Base-by-base conservation (phyloP, 2,797 vertebrate species). In the Oophaga sylvatica region DNA sequence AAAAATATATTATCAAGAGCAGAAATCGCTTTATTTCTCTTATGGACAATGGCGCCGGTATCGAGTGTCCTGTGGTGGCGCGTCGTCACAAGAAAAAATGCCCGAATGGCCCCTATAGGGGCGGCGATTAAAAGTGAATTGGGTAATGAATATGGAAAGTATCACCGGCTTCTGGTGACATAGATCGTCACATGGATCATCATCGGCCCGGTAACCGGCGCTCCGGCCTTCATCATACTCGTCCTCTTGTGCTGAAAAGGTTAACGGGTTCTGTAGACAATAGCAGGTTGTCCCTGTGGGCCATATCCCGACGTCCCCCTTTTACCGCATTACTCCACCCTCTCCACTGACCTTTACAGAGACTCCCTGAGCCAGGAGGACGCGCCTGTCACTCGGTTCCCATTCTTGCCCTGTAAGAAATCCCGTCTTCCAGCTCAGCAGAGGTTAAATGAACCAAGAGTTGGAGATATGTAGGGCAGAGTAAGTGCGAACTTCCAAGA, bases 311-410 rank as follows among this genome's bases (percentile, higher is more conserved):
- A 45, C 80, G 48, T 81, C 57, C 65, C 17, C 80, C 65, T 83
- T 75, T 65, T 45, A 76, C 29, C 79, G 35, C 81, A 45, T 53
- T 77, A 67, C 76, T 87, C 80, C 86, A 87, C 80, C 59, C 71
- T 87, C 80, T 79, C 62, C 86, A 84, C 67, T 88, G 81, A 83
- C 81, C 75, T 84, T 83, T 88, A 59, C 65, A 84, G 75, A 71
- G 73, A 87, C 79, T 77, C 68, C 68, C 48, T 45, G 22, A 19
- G 77, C 57, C 56, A 81, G 12, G 60, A 87, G 57, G 71, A 45
- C 45, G 26, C 26, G 48, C 77, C n/a, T 80, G 85, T 86, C 85
- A 71, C 59, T 86, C 80, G 26, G 22, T 11, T 16, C n/a, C 60
- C 26, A 62, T 68, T 11, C 57, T 41, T 81, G 31, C 73, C 20